phyloP scores from a whole-genome alignment of 2,888 invertebrate genomes.

The Callyntrura sp. region DNA sequence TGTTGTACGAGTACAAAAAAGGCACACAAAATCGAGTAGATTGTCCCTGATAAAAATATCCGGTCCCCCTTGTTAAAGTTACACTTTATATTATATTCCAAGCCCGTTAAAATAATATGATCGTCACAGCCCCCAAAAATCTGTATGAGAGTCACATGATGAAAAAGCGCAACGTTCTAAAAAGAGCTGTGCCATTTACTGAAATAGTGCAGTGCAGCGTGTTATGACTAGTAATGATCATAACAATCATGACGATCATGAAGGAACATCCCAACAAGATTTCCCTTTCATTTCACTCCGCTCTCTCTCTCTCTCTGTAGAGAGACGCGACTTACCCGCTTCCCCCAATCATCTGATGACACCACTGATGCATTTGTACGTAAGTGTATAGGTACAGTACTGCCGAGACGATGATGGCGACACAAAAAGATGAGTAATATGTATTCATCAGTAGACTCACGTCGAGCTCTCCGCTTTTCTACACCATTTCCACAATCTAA shows the following conservation, averaged over 20 bases:
- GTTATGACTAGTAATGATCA: slow-evolving; percentile 35
- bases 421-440: slow-evolving; percentile 65
- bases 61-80: slow-evolving; percentile 8
- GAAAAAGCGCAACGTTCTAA: neutral
- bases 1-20: no score
- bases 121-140: no score
- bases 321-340: neutral
- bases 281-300: slow-evolving; percentile 7
- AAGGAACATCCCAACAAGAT: slow-evolving; percentile 21
- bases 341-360: slow-evolving; percentile 44
- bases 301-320: no score
- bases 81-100: no score
- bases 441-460: slow-evolving; percentile 59
- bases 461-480: slow-evolving; percentile 60
- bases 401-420: neutral
- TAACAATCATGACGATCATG: slow-evolving; percentile 24
- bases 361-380: slow-evolving; percentile 11
- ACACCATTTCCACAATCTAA: slow-evolving; percentile 65
- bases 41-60: no score
- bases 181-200: neutral
- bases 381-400: neutral
- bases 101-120: no score
- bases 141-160: neutral
- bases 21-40: no score
- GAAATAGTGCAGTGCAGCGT: slow-evolving; percentile 35